Conservation (phyloP, 2,113 vertebrate genomes). For the Pollimyrus isidori region DNA sequence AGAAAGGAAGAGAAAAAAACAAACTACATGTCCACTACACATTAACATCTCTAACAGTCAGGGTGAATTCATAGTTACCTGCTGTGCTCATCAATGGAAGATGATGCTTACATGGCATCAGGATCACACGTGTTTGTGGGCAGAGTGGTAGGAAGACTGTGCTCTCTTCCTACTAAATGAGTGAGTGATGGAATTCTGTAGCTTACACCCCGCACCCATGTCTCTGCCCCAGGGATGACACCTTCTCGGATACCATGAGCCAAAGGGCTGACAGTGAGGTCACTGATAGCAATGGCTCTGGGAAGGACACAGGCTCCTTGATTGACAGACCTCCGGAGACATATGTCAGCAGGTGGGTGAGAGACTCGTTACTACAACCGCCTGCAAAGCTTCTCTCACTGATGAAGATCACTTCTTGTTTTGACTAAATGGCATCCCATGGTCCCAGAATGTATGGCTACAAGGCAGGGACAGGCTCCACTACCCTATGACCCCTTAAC, state of each 20-base stretch:
- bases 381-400: background rate
- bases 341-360: slow-evolving; percentile 72
- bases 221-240: slow-evolving; percentile 70
- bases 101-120: background rate
- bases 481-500: too few species aligned
- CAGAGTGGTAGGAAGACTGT: background rate
- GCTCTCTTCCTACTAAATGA: background rate
- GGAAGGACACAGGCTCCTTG: slow-evolving; percentile 86
- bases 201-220: background rate
- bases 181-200: background rate
- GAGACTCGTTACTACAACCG: background rate
- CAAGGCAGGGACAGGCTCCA: too few species aligned
- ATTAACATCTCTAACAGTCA: background rate
- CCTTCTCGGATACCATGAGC: slow-evolving; percentile 83
- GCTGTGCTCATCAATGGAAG: background rate
- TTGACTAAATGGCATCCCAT: background rate
- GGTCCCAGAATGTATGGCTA: background rate
- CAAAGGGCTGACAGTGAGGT: slow-evolving; percentile 85
- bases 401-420: background rate
- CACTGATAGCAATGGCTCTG: slow-evolving; percentile 83
- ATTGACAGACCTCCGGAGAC: slow-evolving; percentile 79
- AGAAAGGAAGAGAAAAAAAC: too few species aligned
- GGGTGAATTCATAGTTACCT: background rate
- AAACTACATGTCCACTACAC: too few species aligned
- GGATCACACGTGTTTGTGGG: background rate